Base-by-base conservation (phyloP, 1,140 invertebrate genomes). In the Pararge aegeria region DNA sequence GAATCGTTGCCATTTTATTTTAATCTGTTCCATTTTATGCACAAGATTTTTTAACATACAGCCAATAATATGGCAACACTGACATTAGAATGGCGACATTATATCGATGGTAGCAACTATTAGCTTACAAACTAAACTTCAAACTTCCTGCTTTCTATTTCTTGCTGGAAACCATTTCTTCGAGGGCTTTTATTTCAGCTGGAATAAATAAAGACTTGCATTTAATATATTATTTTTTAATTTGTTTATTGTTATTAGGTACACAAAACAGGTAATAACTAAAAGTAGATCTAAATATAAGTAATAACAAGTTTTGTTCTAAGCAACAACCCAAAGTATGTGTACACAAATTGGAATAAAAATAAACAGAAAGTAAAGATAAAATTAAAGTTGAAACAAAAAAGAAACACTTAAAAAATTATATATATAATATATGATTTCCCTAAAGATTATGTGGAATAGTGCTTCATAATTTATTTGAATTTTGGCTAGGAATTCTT, bases 121-220 rank as follows among this genome's bases (percentile, higher is more conserved):
- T 56, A 5, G 34, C 77, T 78, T 81, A 80, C 19, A 65, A 34
- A 56, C 68, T 82, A 79, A 21, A 29, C 44, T 37, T 52, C 19
- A 20, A 44, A 1, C 20, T 34, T 24, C 3, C 6, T 74, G 68
- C 54, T n/a, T n/a, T 34, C 30, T 34, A 74, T 50, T 83, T 79
- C 58, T 81, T 77, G 29, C 56, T 19, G 6, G 72, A 37, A 0
- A 74, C 59, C 76, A 85, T 71, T 56, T 79, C 82, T 71, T 85
- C 82, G 0, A 85, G 42, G 5, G 69, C 60, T 48, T 85, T 85
- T 6, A 85, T 56, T 69, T 85, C 82, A 18, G 70, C 82, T 85
- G 76, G 54, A 82, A 24, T 24, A 24, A 80, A 64, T 16, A 60
- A 24, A 68, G 53, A 57, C 48, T 56, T 49, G 7, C 27, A 40